Base-by-base conservation (phyloP, 2,113 vertebrate genomes). In the Taurulus bubalis region DNA sequence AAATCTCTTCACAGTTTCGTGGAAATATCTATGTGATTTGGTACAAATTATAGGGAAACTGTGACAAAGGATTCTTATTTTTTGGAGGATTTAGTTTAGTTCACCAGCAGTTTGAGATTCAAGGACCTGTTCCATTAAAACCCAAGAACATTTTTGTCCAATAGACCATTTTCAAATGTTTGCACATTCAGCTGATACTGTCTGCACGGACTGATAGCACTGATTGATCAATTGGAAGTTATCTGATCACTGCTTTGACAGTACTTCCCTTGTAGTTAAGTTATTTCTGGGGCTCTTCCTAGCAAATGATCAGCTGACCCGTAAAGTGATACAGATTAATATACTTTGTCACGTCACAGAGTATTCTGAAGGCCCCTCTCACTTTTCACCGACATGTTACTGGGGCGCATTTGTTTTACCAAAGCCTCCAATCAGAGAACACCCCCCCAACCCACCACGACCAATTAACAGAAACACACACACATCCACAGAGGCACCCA, bases 391-490 rank as follows among this genome's bases (percentile, higher is more conserved):
- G 11, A 30, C 65, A 62, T 89, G 89, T 86, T 89, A 91, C 87
- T 90, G 73, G 12, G 6, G 51, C 60, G 40, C 8, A 87, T 89
- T 88, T 91, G 86, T 93, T 91, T 89, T 80, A 75, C 53, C 85
- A 75, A 32, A 24, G 30, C 85, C 75, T 77, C 80, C 88, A 85
- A 89, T 91, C 80, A 56, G 36, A 75, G 71, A 32, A 28, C n/a
- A n/a, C n/a, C 83, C 77, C 87, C 86, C 87, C 83, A 70, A 80
- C 67, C 70, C 75, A 83, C 68, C 70, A 81, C 85, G 73, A 84
- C 82, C 93, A 94, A 94, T 94, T 94, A 94, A 80, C 91, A 90
- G 77, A 71, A 70, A 82, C 80, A 74, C 75, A 71, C 77, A 71
- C 77, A 72, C 64, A 78, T 38, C 34, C 55, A 53, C 71, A 73